Conservation (phyloP, 2,797 vertebrate genomes). For the Eulemur rubriventer region DNA sequence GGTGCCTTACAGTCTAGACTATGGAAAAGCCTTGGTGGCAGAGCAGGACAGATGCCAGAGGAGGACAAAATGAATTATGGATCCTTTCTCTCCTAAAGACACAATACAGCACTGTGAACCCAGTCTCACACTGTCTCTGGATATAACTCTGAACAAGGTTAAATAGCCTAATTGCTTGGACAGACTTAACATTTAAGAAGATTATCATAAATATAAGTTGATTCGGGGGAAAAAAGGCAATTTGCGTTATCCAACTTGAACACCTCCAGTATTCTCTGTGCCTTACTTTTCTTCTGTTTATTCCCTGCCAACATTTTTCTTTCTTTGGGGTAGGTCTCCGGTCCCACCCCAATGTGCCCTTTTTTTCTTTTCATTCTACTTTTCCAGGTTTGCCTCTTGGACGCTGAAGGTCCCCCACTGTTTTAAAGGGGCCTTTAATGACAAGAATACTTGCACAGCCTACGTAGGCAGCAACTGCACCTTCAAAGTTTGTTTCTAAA, state of each 20-base stretch:
- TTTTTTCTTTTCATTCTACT: neutral
- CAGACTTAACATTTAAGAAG: conserved; percentile 1
- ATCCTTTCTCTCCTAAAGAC: neutral
- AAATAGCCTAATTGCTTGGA: conserved; percentile 16
- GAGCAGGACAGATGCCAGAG: conserved; percentile 51
- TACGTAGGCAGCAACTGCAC: neutral
- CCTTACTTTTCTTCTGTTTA: neutral
- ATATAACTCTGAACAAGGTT: neutral
- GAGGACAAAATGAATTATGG: conserved; percentile 53
- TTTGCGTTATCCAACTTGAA: neutral
- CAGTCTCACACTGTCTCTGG: fast-evolving
- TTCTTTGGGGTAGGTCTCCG: neutral
- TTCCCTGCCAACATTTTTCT: neutral
- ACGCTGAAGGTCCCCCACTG: neutral
- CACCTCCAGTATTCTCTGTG: neutral
- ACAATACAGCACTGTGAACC: neutral
- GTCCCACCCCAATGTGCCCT: neutral
- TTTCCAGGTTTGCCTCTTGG: neutral
- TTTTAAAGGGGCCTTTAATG: neutral
- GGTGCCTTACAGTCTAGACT: conserved; percentile 68
- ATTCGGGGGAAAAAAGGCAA: neutral
- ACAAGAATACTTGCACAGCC: neutral
- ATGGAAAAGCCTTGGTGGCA: neutral
- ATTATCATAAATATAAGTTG: neutral
- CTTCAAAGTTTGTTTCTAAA: conserved; percentile 29